phyloP scores from a whole-genome alignment of 2,797 vertebrate species.

The Sebastes ruberrimus region DNA sequence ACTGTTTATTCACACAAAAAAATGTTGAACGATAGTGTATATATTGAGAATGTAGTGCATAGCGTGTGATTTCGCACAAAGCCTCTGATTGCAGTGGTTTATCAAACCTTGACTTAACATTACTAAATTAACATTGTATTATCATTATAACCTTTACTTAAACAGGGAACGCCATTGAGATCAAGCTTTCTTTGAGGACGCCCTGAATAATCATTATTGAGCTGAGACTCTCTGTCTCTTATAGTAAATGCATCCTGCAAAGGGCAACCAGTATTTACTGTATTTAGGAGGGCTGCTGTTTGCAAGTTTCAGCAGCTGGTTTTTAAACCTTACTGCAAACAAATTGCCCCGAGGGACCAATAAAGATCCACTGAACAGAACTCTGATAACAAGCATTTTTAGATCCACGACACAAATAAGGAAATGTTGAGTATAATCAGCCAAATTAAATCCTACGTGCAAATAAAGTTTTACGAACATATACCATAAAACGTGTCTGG shows the following conservation, averaged over 20 bases:
- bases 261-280: not conserved
- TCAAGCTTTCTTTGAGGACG: no score
- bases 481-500: conserved; percentile 8
- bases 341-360: conserved; percentile 12
- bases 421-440: not conserved
- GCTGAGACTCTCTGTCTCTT: not conserved
- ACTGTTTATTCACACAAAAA: no score
- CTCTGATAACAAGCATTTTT: conserved; percentile 39
- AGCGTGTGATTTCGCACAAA: no score
- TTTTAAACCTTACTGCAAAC: conserved; percentile 17
- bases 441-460: conserved; percentile 36
- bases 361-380: conserved; percentile 33
- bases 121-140: not conserved
- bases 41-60: no score
- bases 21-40: no score
- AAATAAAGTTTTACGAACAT: conserved; percentile 17
- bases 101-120: not conserved
- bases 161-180: no score
- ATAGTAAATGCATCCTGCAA: not conserved
- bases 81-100: not conserved
- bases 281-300: not conserved
- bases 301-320: conserved; percentile 22
- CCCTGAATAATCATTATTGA: no score
- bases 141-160: no score
- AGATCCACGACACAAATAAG: not conserved